phyloP scores from a whole-genome alignment of 2,113 vertebrate genomes.

The Cepphus grylle region DNA sequence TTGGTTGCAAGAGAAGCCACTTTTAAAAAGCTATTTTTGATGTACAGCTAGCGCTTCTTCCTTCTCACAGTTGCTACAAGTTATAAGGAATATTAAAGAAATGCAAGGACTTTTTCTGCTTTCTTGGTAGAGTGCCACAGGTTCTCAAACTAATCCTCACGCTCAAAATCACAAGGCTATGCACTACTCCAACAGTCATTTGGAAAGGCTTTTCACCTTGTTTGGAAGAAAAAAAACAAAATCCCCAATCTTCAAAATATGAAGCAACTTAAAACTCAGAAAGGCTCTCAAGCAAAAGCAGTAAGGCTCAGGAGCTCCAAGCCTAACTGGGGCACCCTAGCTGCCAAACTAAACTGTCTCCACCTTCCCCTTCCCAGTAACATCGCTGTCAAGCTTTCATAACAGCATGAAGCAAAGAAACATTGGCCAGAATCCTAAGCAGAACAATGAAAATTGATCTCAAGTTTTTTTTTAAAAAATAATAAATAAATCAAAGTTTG shows the following conservation, averaged over 20 bases:
- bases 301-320: not conserved
- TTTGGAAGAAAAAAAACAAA: not conserved
- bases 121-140: not conserved
- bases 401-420: not conserved
- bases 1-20: not conserved
- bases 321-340: not conserved
- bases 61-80: not conserved
- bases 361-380: not conserved
- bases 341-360: not conserved
- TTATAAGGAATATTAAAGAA: not conserved
- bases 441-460: not conserved
- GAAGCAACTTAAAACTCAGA: not conserved
- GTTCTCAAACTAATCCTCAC: not conserved
- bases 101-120: not conserved
- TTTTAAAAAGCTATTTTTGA: not conserved
- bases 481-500: not conserved
- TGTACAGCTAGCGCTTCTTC: not conserved
- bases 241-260: not conserved
- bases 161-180: not conserved
- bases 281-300: not conserved
- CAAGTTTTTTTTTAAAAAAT: not conserved
- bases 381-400: not conserved
- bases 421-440: not conserved
- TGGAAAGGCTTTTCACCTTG: not conserved
- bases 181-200: not conserved